Conservation (phyloP, 2,797 vertebrate species). For the Paedocypris micromegethes region DNA sequence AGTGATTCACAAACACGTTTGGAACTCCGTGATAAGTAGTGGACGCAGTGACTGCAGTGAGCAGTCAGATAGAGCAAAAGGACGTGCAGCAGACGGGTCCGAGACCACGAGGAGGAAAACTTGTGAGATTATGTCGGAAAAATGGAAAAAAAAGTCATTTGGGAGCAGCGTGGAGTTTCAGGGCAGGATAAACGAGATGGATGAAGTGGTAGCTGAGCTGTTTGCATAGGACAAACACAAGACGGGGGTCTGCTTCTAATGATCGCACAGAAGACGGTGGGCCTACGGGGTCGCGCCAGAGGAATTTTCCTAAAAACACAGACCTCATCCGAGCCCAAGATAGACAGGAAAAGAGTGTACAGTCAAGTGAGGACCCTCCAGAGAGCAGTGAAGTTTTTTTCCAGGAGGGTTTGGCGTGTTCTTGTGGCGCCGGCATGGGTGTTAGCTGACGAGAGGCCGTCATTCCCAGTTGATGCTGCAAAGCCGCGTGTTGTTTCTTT, state of each 20-base stretch:
- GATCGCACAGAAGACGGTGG: conserved; percentile 60
- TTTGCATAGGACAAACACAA: conserved; percentile 68
- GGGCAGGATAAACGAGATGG: conserved; percentile 59
- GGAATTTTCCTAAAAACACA: conserved; percentile 73
- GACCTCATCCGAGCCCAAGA: conserved; percentile 60
- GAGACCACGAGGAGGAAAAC: conserved; percentile 33
- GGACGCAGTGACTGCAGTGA: conserved; percentile 33
- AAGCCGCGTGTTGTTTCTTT: conserved; percentile 39
- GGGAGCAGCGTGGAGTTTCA: conserved; percentile 40
- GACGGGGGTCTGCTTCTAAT: conserved; percentile 60
- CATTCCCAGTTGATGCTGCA: conserved; percentile 50
- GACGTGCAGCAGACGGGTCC: conserved; percentile 41
- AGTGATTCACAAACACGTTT: conserved; percentile 37
- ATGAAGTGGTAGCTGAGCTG: conserved; percentile 65
- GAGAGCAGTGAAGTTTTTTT: conserved; percentile 72
- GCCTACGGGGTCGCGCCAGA: conserved; percentile 54
- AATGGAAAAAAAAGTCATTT: conserved; percentile 39
- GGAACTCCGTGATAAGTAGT: conserved; percentile 45
- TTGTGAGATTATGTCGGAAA: conserved; percentile 27
- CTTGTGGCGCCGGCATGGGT: conserved; percentile 61
- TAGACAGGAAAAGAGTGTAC: conserved; percentile 62
- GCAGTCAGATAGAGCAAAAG: conserved; percentile 23
- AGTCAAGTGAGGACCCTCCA: conserved; percentile 60
- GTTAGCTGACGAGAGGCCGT: conserved; percentile 52
- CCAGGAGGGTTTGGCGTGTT: conserved; percentile 58